Base-by-base conservation (phyloP, 2,888 invertebrate species). In the Agriotes lineatus region DNA sequence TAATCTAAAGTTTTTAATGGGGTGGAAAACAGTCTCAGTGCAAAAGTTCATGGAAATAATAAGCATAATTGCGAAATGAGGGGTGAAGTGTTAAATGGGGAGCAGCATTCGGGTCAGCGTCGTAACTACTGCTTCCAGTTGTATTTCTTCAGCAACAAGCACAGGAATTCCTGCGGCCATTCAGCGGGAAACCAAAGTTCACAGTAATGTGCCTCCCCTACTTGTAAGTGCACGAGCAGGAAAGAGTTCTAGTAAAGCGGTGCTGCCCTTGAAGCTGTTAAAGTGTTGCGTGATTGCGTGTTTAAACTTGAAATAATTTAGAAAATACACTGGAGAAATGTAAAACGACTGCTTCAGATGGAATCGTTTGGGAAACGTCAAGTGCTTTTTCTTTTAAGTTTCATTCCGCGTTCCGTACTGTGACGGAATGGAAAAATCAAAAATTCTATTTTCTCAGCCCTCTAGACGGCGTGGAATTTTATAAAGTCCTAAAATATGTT, bases 221-320 rank as follows among this genome's bases (percentile, higher is more conserved):
- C 18, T 45, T 48, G 20, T 10, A 12, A 48, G 48, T 22, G 7
- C 16, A 20, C 22, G 48, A 22, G 14, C 20, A 14, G 48, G 19
- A 48, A 22, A 48, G n/a, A 9, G 48, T n/a, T 4, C 48, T 14
- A 48, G 48, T 48, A 22, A 22, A 48, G 19, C 16, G 10, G 5
- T n/a, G 50, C 10, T 10, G 50, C 30, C 50, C 50, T 52, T 52
- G 50, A 52, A 30, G 25, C 20, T 1, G 20, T n/a, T n/a, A 14
- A 44, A 19, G 9, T 7, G 1, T 52, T 52, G 50, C 50, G 50
- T 52, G 50, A 52, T 52, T 52, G 50, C 50, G 50, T 52, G 50
- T 33, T 52, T 25, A 3, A 52, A 18, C 30, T 52, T 30, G 20
- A 33, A 52, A 33, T 30, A 33, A 52, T 52, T 52, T 33, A 33